Base-by-base conservation (phyloP, 2,888 invertebrate genomes). In the Drosophila recens region DNA sequence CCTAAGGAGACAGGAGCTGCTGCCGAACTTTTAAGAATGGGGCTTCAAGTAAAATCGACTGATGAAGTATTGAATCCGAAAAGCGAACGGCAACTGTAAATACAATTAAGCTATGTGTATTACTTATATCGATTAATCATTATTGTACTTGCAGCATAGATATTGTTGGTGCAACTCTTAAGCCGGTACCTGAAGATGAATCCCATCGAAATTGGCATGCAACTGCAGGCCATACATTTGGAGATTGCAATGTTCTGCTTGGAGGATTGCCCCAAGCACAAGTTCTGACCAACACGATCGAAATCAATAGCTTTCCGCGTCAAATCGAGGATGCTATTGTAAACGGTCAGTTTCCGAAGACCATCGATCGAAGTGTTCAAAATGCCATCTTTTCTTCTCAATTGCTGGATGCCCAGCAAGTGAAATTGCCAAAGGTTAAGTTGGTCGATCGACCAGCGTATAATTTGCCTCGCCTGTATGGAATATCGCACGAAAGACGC, bases 221-320 rank as follows among this genome's bases (percentile, higher is more conserved):
- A 17, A 93, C 92, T 70, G 93, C 94, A 5, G 95, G 96, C 81
- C 93, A 95, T 69, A 93, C 94, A 1, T 94, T 94, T 67, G 93
- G 93, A 62, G 94, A 95, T 79, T 92, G 93, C 38, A 95, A 95
- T 92, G 95, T 96, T 9, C 92, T 97, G 4, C 87, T 96, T 27
- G 95, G 95, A 92, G 98, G 97, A 11, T 87, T 96, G 57, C 91
- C 94, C 1, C 98, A 98, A 93, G 97, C 97, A 0, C 95, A 96
- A 93, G 93, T 96, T n/a, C 92, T 98, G 6, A 96, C 97, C 3
- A 98, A 98, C 90, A 95, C 97, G 1, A 92, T 97, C 4, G 93
- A 95, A 67, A 93, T 95, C 75, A 92, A 94, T 45, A 94, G 93
- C 66, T 93, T 97, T 56, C 96, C 96, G 0, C 93, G 94, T 9